Percentiles rank a stretch among this genome's conserved stretches.
phyloP scores from a whole-genome alignment of 2,113 vertebrate genomes.

The Tylochromis polylepis region DNA sequence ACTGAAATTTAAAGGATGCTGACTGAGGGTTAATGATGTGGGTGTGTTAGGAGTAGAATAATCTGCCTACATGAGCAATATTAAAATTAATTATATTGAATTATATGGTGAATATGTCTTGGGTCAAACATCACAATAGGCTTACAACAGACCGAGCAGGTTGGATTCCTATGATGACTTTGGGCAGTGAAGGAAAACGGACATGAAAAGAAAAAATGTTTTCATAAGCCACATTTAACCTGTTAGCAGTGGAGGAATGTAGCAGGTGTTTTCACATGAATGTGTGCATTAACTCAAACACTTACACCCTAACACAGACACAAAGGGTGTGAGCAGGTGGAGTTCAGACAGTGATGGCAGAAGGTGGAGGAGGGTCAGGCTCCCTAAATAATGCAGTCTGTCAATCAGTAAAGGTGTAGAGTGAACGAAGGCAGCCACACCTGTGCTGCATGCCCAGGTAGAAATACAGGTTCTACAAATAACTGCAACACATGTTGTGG shows the following conservation, averaged over 20 bases:
- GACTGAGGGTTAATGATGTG: neutral
- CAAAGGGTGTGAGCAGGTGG: neutral
- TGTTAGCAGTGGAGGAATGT: neutral
- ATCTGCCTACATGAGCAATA: neutral
- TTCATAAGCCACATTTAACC: neutral
- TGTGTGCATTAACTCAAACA: neutral
- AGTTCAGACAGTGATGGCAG: neutral
- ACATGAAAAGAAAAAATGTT: neutral
- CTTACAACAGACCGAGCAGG: neutral
- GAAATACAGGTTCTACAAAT: neutral
- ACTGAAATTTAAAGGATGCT: neutral
- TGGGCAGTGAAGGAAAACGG: neutral
- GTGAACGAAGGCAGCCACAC: neutral
- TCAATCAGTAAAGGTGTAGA: slow-evolving; percentile 30
- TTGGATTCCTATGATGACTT: neutral
- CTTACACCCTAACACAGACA: neutral
- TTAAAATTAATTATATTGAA: neutral
- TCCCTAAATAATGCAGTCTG: slow-evolving; percentile 35
- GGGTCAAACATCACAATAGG: neutral
- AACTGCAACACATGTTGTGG: neutral
- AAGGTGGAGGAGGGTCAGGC: neutral
- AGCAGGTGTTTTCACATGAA: neutral
- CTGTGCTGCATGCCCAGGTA: neutral
- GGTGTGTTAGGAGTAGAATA: neutral
- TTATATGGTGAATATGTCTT: neutral